Conservation (phyloP, 2,888 invertebrate genomes). For the Enoplolaimus lenunculus region DNA sequence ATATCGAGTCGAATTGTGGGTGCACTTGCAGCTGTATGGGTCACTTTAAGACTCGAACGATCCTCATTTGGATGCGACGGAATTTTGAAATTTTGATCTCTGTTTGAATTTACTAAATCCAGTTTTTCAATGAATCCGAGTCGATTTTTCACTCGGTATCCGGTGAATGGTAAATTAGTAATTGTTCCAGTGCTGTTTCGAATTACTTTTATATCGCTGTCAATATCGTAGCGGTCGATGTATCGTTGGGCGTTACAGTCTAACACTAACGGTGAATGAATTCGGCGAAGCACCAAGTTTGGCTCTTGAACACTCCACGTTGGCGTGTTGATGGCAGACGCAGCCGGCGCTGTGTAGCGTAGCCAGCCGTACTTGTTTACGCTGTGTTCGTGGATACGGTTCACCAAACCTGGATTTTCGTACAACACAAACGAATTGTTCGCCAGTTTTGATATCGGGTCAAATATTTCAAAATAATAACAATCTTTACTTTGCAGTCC, state of each 20-base stretch:
- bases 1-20: not conserved
- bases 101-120: not conserved
- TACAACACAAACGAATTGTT: not conserved
- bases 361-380: slow-evolving; percentile 10
- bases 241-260: not conserved
- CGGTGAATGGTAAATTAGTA: not conserved
- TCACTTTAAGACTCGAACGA: not conserved
- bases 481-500: not conserved
- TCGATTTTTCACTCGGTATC: not conserved
- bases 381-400: slow-evolving; percentile 5
- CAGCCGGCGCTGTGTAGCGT: not conserved
- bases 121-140: not conserved
- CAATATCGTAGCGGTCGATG: not conserved
- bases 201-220: not conserved
- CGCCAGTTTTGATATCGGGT: not conserved
- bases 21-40: slow-evolving; percentile 4
- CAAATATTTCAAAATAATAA: not conserved
- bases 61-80: too few relatives aligned
- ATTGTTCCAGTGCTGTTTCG: not conserved
- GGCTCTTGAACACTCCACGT: slow-evolving; percentile 4
- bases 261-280: not conserved
- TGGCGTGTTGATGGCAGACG: not conserved
- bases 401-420: not conserved
- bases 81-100: not conserved
- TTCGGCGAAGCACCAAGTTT: not conserved